Evolutionary conservation across 2,113 vertebrate genomes (phyloP), one percentile per base, ranked within the genome.

Genomic region (Fregata magnificens): DNA sequence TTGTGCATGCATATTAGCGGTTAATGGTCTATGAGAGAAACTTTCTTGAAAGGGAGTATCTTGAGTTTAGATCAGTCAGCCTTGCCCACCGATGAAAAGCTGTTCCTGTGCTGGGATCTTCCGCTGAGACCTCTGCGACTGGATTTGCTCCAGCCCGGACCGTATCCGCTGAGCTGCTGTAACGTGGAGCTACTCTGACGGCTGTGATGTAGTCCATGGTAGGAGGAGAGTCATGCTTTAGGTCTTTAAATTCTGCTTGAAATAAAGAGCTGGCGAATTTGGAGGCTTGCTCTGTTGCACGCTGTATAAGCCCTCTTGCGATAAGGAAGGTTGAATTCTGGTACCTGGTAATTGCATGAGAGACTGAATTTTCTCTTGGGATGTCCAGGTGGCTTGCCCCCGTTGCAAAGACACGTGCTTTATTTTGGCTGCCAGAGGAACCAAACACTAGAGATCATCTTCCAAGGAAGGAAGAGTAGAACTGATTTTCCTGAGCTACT

Each of bases 51-150:
- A n/a, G 72, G 62, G 81, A 66, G 0, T 53, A 66, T 70, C 89
- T 86, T 5, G 45, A 20, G 38, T 42, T 87, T 12, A 16, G 44
- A 62, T 91, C 59, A 16, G 69, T 7, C 77, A 49, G 69, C 81
- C 45, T 71, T 84, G 55, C 69, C 77, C 22, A 4, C 40, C 16
- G 92, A 17, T 45, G 78, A 62, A 70, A 86, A 87, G 90, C 84
- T 95, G 69, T 91, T 97, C 89, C 81, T 91, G 72, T 81, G 83
- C 77, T 11, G 70, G 85, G 50, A 66, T 78, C 40, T 19, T 78
- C 45, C 2, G 0, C 78, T 45, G 82, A 40, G 86, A 32, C 45
- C 79, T 31, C 19, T 47, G 59, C 3, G 2, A 0, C 50, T 49
- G 81, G 53, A 3, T 84, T 52, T 82, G 81, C 81, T 84, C 58